Evolutionary conservation across 2,797 vertebrate species (phyloP), one percentile per base, ranked within the genome.

Genomic region (Mormyrus proboscirostris): DNA sequence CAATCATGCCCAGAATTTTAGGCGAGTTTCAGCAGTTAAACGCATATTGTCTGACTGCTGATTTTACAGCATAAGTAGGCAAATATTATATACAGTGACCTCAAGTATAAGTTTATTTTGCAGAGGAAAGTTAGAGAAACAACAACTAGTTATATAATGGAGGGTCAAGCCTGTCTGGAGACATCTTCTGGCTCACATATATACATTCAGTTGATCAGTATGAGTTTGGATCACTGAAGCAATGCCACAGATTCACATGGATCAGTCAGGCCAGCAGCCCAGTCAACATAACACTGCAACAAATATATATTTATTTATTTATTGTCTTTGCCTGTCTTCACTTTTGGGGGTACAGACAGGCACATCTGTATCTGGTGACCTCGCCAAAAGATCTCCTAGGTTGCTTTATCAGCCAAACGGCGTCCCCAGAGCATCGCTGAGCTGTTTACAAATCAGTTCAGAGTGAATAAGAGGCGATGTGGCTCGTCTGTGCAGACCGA

Each of bases 301-400:
- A 51, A 89, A 82, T 33, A 84, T 9, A 2, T 38, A 59, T 84
- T 53, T 49, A 29, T 83, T 16, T 38, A 55, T 50, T 14, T 79
- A 47, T n/a, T 59, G 55, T 62, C n/a, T 84, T 84, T 47, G 41
- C 47, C 19, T 41, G 49, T 69, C 10, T 25, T 53, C 25, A 19
- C 76, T 49, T 65, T 83, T 49, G 38, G 55, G 19, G 47, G 91
- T 91, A 88, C 90, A 89, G 22, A 29, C 89, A 91, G 93, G 94
- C 93, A 94, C 94, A 93, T 95, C 9, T 29, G 94, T 93, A 93
- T 93, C 93, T 94, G 92, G 94, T 94, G 95, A 95, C 94, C 93
- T 94, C 90, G 93, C 94, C 91, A 57, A 93, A 95, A 29, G 88
- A 29, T n/a, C 88, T 49, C 41, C 14, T 5, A 44, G 53, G 88